phyloP scores from a whole-genome alignment of 2,797 vertebrate genomes.

The Acomys russatus region DNA sequence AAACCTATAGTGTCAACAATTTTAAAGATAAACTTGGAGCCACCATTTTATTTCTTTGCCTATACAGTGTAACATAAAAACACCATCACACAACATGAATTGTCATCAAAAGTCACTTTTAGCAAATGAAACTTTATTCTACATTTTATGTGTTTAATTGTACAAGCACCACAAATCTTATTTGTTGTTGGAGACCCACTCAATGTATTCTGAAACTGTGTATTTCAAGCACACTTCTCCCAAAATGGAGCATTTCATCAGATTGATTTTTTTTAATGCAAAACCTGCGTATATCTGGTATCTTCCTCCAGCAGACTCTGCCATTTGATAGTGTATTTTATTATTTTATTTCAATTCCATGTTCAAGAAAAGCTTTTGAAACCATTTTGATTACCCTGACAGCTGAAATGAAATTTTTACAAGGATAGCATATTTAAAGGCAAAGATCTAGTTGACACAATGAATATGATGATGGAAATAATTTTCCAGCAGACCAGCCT shows the following conservation, averaged over 20 bases:
- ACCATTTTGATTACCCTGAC: constrained; percentile 79
- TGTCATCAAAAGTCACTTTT: constrained; percentile 61
- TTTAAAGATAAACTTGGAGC: constrained; percentile 46
- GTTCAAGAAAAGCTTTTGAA: constrained; percentile 74
- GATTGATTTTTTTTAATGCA: constrained; percentile 48
- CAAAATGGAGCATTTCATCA: constrained; percentile 69
- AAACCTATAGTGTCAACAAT: constrained; percentile 42
- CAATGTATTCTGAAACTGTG: constrained; percentile 64
- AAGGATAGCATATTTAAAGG: constrained; percentile 66
- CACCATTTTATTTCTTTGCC: constrained; percentile 57
- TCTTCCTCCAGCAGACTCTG: constrained; percentile 65
- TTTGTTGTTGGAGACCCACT: constrained; percentile 53
- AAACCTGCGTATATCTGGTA: constrained; percentile 69
- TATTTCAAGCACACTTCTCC: constrained; percentile 60
- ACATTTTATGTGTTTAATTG: constrained; percentile 69
- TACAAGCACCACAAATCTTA: constrained; percentile 42
- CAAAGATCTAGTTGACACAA: constrained; percentile 77
- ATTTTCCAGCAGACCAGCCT: constrained; percentile 67
- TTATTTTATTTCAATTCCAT: constrained; percentile 78
- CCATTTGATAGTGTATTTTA: constrained; percentile 63
- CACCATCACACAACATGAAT: constrained; percentile 12
- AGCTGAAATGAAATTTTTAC: constrained; percentile 79
- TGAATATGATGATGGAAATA: constrained; percentile 72
- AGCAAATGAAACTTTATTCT: constrained; percentile 58
- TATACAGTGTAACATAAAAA: constrained; percentile 53